Percentiles rank a stretch among this genome's conserved stretches.
Evolutionary conservation across 2,113 vertebrate species (phyloP).

Genomic region (Eidolon helvum): DNA sequence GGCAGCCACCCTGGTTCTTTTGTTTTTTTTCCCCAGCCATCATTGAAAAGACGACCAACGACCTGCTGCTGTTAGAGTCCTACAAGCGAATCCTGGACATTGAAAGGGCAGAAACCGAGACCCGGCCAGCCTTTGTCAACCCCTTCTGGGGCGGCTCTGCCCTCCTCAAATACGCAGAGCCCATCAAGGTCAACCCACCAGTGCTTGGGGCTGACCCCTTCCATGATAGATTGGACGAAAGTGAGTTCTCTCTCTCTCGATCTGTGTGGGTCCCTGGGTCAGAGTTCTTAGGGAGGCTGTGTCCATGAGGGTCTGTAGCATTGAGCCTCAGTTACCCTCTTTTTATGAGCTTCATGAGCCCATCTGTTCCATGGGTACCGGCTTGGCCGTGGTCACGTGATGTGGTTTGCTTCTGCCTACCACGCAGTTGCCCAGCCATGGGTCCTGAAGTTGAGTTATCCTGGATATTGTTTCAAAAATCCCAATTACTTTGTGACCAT

Average conservation of each 20-base stretch:
- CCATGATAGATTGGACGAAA: accelerated
- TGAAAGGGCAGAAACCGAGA: accelerated
- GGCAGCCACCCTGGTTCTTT: no score
- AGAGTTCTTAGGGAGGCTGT: no score
- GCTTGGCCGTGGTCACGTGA: neutral
- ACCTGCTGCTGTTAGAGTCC: constrained; percentile 79
- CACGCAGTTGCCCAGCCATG: accelerated
- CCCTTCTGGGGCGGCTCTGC: constrained; percentile 7
- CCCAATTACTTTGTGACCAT: neutral
- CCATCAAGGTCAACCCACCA: accelerated
- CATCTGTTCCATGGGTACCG: no score
- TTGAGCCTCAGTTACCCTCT: neutral
- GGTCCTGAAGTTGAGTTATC: neutral
- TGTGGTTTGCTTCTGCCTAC: neutral
- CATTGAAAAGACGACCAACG: constrained; percentile 72
- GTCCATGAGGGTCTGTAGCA: neutral
- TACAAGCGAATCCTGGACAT: neutral
- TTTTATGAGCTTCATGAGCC: neutral
- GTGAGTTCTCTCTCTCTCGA: constrained; percentile 65
- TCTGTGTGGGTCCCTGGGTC: accelerated
- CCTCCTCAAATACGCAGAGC: constrained; percentile 18
- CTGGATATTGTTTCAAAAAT: neutral
- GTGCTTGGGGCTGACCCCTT: accelerated
- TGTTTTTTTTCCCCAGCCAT: constrained; percentile 59
- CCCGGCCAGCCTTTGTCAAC: neutral